A percentile compares a stretch with the other conserved stretches of the same genome.
Evolutionary conservation across 1,140 invertebrate genomes (phyloP).

Genomic region (Coenobita brevimanus): DNA sequence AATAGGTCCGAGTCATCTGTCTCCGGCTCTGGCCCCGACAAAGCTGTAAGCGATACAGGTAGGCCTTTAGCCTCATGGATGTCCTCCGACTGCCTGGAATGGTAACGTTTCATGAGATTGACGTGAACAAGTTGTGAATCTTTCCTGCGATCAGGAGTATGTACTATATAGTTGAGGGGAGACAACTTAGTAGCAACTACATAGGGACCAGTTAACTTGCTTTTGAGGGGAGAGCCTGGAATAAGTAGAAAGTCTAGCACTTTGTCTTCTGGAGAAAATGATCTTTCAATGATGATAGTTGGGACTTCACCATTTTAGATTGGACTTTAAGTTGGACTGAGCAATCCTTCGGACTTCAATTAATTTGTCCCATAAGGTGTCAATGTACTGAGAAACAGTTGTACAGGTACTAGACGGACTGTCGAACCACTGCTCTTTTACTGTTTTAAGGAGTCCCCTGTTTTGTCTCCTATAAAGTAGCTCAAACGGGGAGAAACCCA

Average conservation of each 20-base stretch:
- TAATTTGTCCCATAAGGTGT: background rate
- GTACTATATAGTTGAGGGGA: background rate
- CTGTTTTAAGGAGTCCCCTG: background rate
- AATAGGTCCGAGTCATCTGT: background rate
- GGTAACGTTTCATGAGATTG: background rate
- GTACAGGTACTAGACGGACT: background rate
- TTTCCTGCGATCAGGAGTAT: background rate
- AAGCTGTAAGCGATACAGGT: background rate
- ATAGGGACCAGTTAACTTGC: background rate
- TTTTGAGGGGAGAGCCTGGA: background rate
- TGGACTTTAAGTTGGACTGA: background rate
- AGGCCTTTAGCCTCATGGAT: background rate
- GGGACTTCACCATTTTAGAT: background rate
- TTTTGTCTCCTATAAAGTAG: conserved; percentile 20
- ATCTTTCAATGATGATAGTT: background rate
- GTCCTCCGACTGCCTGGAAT: background rate
- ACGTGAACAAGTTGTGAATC: background rate
- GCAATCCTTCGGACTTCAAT: background rate
- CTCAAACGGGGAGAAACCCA: conserved; percentile 25
- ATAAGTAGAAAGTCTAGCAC: background rate
- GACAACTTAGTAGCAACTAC: background rate
- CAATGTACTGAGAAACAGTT: conserved; percentile 16
- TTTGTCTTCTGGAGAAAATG: conserved; percentile 8
- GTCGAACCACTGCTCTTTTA: background rate
- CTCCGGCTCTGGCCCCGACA: background rate